Base-by-base conservation (phyloP, 2,113 vertebrate species). In the Crotophaga sulcirostris region DNA sequence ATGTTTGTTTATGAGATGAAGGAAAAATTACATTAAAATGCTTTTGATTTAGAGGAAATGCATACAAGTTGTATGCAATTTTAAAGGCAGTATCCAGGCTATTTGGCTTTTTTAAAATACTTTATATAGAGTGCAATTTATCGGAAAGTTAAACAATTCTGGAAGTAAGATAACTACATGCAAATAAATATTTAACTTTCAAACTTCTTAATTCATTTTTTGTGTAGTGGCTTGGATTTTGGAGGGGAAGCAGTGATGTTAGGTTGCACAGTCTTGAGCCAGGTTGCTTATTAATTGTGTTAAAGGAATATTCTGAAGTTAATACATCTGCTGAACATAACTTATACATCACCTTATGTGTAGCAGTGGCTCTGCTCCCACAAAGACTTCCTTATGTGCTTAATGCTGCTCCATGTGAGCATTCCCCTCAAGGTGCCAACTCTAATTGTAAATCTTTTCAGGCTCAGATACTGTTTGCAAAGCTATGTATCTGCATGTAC, bases 241-340 rank as follows among this genome's bases (percentile, higher is more conserved):
- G 49, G 31, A 84, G 36, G 52, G 26, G n/a, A 84, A 78, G 31
- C 26, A 19, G 10, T n/a, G 18, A 55, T 51, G 10, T 56, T 79
- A 38, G 25, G 11, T 69, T 73, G 58, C 38, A 13, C 25, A 25
- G 18, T 55, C 28, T 62, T 56, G 40, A 90, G 75, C 75, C 55
- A 86, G 45, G 33, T 49, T 86, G 59, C 75, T 87, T 78, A 74
- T 93, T 76, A 83, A 82, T 70, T n/a, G 5, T 24, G 19, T 44
- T 83, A 40, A 91, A 95, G 58, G 40, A 77, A 66, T 88, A 88
- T 70, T 94, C 85, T 67, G 16, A 88, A 90, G 54, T 45, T 49
- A 51, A 21, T 60, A 40, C 1, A 2, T 40, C 31, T 67, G 26
- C 40, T 51, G 49, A 89, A 28, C 26, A 6, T 16, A 72, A 11